Base-by-base conservation (phyloP, 2,888 invertebrate species). In the Acanthacorydalis orientalis region DNA sequence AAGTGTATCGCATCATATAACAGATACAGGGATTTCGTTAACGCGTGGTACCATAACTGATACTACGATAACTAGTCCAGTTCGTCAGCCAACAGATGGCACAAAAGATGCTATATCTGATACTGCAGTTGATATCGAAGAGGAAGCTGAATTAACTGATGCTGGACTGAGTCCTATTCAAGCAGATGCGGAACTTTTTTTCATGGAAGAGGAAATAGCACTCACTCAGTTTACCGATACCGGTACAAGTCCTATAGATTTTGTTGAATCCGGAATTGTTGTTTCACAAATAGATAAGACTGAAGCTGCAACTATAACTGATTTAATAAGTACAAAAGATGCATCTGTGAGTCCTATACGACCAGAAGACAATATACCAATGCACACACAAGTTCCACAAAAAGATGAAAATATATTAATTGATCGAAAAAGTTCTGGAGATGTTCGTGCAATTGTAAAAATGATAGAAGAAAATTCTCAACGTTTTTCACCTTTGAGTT, bases 81-180 rank as follows among this genome's bases (percentile, higher is more conserved):
- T 62, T 10, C 58, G 61, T 43, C 64, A 63, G 48, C 59, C 61
- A n/a, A 59, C 60, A 15, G 64, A 59, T 42, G 61, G 62, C 16
- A 65, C 66, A 1, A 65, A 66, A 4, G 67, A 65, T 15, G 65
- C 67, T 48, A 61, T 63, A 35, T 70, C 71, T 2, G 72, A 72
- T 51, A 67, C 64, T 14, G 64, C 65, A 2, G 60, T 63, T 23
- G 63, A 64, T 50, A 59, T 57, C 49, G 64, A 65, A 54, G 72
- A 73, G 59, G 72, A 73, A 58, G 63, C 64, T 43, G 73, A 74
- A 57, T 57, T 71, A 33, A 73, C 73, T 2, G 73, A 74, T 57
- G 72, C 72, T 31, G 73, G 72, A 4, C 56, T 74, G 44, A 73
- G 72, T 57, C 73, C 73, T 2, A 73, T 74, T 41, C 71, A 69